Evolutionary conservation across 2,113 vertebrate genomes (phyloP).

Genomic region (Sinocyclocheilus anophthalmus): DNA sequence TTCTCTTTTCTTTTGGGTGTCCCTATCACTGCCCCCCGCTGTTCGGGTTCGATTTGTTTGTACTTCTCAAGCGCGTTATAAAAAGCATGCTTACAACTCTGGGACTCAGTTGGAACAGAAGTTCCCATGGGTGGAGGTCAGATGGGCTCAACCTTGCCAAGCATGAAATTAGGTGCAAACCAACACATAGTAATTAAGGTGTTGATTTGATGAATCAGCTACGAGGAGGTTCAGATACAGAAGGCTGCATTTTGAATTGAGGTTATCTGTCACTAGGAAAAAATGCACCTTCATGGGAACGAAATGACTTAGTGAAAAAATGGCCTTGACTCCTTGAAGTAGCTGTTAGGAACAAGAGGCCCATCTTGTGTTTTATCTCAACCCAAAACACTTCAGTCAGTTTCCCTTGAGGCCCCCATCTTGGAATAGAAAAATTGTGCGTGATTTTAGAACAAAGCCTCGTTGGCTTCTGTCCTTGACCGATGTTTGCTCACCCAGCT

Average conservation of each 20-base stretch:
- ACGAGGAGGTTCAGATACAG: neutral
- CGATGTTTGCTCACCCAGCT: neutral
- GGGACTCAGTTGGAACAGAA: slow-evolving; percentile 16
- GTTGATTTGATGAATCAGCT: slow-evolving; percentile 7
- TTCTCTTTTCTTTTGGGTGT: slow-evolving; percentile 17
- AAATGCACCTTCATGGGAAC: slow-evolving; percentile 35
- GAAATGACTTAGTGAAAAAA: slow-evolving; percentile 56
- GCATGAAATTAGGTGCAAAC: slow-evolving; percentile 47
- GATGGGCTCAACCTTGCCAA: slow-evolving; percentile 22
- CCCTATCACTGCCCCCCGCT: neutral
- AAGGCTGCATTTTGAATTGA: neutral
- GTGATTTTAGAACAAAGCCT: no score
- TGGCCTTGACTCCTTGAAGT: slow-evolving; percentile 53
- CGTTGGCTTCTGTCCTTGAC: neutral
- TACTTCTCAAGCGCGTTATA: no score
- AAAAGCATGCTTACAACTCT: slow-evolving; percentile 6
- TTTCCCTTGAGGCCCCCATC: slow-evolving; percentile 7
- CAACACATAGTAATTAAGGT: slow-evolving; percentile 52
- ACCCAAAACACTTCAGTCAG: slow-evolving; percentile 65
- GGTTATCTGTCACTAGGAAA: neutral
- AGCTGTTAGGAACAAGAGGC: slow-evolving; percentile 51
- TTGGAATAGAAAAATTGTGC: slow-evolving; percentile 41
- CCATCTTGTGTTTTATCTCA: slow-evolving; percentile 59
- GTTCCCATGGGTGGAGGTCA: slow-evolving; percentile 53
- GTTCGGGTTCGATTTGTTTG: slow-evolving; percentile 36